These are phyloP conservation scores for Melanerpes formicivorus DNA, from an alignment of 2,113 vertebrate species.

Conservation along the genomic window DNA sequence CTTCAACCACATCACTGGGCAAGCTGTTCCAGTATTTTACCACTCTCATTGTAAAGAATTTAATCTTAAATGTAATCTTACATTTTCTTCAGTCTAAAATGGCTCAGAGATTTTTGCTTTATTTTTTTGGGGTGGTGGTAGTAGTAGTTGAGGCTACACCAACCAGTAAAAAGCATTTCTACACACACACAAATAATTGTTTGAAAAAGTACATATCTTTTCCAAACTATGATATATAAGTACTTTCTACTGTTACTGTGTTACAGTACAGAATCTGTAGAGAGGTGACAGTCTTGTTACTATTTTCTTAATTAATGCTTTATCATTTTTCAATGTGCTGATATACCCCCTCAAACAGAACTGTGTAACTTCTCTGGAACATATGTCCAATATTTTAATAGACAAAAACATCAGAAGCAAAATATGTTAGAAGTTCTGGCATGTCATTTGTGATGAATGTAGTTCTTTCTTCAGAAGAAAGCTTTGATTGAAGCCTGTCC, in stretches of 20 bases:
- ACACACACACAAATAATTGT: not conserved
- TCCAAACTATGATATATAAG: not conserved
- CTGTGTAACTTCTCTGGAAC: not conserved
- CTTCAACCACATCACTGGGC: no score
- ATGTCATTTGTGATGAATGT: not conserved
- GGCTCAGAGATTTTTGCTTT: not conserved
- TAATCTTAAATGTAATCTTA: not conserved
- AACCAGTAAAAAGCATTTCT: not conserved
- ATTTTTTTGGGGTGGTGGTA: not conserved
- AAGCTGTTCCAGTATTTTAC: no score
- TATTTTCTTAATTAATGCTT: not conserved
- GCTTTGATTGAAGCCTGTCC: not conserved
- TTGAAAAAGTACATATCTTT: not conserved
- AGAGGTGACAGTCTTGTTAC: not conserved
- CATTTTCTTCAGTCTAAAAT: not conserved
- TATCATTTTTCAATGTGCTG: not conserved
- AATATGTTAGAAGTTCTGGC: not conserved
- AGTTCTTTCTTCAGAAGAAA: not conserved
- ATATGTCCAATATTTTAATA: not conserved
- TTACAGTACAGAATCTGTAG: not conserved
- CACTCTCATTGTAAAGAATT: no score
- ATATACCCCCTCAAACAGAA: not conserved
- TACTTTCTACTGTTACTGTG: not conserved
- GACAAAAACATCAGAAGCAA: not conserved
- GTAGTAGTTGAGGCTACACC: no score